These are phyloP conservation scores for Brachypterus glaber DNA, from an alignment of 2,888 invertebrate species.

Conservation along the genomic window DNA sequence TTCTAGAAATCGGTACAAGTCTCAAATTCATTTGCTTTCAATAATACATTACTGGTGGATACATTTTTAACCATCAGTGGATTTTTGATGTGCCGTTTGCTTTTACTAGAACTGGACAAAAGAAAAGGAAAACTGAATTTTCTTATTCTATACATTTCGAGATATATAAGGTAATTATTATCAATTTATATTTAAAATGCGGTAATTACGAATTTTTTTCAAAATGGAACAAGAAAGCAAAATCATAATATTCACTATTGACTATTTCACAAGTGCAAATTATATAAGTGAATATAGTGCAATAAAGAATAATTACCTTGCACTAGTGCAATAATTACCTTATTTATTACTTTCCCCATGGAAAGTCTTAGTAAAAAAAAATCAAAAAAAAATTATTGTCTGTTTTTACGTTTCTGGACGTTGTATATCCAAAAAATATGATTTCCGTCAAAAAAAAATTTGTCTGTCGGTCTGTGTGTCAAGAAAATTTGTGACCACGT, in stretches of 20 bases:
- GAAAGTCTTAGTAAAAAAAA: too few relatives aligned
- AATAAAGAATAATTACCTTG: too few relatives aligned
- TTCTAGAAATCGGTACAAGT: constrained; percentile 49
- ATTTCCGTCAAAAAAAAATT: too few relatives aligned
- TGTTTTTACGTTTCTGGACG: too few relatives aligned
- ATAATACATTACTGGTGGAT: constrained; percentile 63
- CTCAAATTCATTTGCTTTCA: constrained; percentile 53
- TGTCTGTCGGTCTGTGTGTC: too few relatives aligned
- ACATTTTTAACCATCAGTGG: constrained; percentile 62
- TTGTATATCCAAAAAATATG: too few relatives aligned
- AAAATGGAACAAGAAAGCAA: constrained; percentile 1
- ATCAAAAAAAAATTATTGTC: too few relatives aligned
- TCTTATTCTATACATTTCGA: constrained; percentile 50
- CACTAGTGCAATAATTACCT: too few relatives aligned
- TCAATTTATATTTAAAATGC: constrained; percentile 4
- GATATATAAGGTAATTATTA: constrained; percentile 55
- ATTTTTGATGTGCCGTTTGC: constrained; percentile 58
- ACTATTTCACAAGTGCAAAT: too few relatives aligned
- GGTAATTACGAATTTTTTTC: neutral
- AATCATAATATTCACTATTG: constrained; percentile 35
- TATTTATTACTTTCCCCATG: too few relatives aligned
- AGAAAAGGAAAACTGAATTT: constrained; percentile 54
- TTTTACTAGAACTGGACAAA: constrained; percentile 58
- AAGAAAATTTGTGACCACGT: too few relatives aligned
- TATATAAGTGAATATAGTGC: too few relatives aligned